Conservation (phyloP, 2,888 invertebrate species). For the Nomada hirtipes region DNA sequence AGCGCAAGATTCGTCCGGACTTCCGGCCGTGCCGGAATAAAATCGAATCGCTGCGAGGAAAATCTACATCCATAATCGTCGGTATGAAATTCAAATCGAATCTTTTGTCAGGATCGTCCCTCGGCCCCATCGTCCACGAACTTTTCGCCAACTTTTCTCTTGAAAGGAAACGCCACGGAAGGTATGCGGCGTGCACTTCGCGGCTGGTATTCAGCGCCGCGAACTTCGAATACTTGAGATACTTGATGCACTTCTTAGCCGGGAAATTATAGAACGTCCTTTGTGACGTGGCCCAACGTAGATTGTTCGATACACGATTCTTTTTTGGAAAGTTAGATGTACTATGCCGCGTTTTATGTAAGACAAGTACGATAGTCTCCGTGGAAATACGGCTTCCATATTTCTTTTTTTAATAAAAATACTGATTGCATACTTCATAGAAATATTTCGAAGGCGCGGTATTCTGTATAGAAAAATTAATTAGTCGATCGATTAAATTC, state of each 20-base stretch:
- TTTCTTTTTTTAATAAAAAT: too few species aligned
- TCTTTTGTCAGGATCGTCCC: conserved; percentile 32
- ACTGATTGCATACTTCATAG: too few species aligned
- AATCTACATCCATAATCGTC: conserved; percentile 59
- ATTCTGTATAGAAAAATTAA: too few species aligned
- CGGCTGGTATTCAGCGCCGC: conserved; percentile 29
- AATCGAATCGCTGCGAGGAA: conserved; percentile 36
- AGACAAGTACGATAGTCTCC: too few species aligned
- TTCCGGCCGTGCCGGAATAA: conserved; percentile 11
- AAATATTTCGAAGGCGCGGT: too few species aligned
- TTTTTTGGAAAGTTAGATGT: background rate
- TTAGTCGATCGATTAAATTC: too few species aligned
- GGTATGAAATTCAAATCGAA: conserved; percentile 63
- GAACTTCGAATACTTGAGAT: conserved; percentile 44
- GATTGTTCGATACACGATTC: background rate
- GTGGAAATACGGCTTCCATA: too few species aligned
- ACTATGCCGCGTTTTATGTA: too few species aligned
- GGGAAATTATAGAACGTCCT: conserved; percentile 27
- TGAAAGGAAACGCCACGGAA: conserved; percentile 44
- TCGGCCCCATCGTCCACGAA: background rate
- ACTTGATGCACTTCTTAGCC: conserved; percentile 30
- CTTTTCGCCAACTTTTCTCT: conserved; percentile 36
- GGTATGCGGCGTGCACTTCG: conserved; percentile 51
- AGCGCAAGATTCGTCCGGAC: conserved; percentile 8
- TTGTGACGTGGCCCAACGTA: background rate